Evolutionary conservation across 2,888 invertebrate species (phyloP), one percentile per base, ranked within the genome.

Genomic region (Orchesella flavescens): DNA sequence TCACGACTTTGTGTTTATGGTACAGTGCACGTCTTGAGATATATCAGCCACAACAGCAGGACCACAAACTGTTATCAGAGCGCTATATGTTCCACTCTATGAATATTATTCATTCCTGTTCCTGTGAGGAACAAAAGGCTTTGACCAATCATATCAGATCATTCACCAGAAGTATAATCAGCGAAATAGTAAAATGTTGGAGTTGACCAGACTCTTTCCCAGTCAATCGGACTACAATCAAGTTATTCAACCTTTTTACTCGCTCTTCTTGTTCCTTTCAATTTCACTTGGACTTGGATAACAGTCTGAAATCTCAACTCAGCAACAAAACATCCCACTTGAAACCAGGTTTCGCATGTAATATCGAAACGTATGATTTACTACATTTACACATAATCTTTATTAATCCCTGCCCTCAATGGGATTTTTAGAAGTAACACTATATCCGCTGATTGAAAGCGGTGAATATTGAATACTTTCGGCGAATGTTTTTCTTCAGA

Each of bases 171-270:
- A 44, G 43, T 3, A 49, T 49, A 12, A 15, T 49, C 15, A 49
- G 49, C 49, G 19, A 43, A 59, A 49, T 59, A 63, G 61, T 21
- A 61, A 61, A 61, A 61, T 24, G 23, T 15, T 10, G n/a, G 15
- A 61, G 23, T 13, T 61, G 61, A 61, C 13, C 34, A 34, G 34
- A 10, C 44, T 65, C 57, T 57, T 57, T 19, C 21, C 57, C n/a
- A 59, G 19, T 63, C 74, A 74, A 49, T 74, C 46, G 5, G 53
- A 55, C 75, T 24, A 75, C 34, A 66, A 76, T 66, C 76, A 76
- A 76, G 76, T 76, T 76, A 66, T 76, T 75, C 65, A 75, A 76
- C 66, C 66, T 76, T 75, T 75, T 15, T 53, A 44, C 12, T 4
- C 17, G 46, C 49, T 57, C 57, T 1, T 10, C 19, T 57, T 19